Base-by-base conservation (phyloP, 2,113 vertebrate genomes). In the Colinus virginianus region DNA sequence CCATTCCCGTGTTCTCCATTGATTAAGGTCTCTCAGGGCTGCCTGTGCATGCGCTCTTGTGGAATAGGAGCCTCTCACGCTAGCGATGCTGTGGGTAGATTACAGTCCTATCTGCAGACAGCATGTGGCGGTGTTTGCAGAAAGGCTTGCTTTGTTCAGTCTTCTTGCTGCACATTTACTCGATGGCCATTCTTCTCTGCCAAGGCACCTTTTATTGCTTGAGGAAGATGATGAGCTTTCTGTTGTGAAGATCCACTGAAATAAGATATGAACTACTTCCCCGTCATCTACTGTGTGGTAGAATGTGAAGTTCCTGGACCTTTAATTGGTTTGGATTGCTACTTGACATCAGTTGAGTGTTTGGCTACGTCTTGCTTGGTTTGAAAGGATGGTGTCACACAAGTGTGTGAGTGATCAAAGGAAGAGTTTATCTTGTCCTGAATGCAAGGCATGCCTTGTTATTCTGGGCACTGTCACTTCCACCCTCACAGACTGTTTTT, bases 341-440 rank as follows among this genome's bases (percentile, higher is more conserved):
- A 14, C 36, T 48, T 36, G 48, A 32, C 11, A 4, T 3, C 25
- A 42, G 32, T 21, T 2, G 59, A 64, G 48, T 20, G 40, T 38
- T 88, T 48, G 56, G 15, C 20, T 78, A 7, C n/a, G 26, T 51
- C 28, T 75, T 68, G 13, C 72, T 84, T 72, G 53, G 22, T 48
- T 87, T 69, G 43, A 68, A 72, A 69, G 0, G 0, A n/a, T 0
- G 1, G 14, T 4, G 23, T 36, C 2, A 0, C 2, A 0, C 22
- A 32, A 55, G 5, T 6, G 38, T 26, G 17, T 48, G 12, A 68
- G 18, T 62, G 67, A 38, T 48, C 70, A 56, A 59, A 68, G 45
- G 13, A 71, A 25, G 38, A 55, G 13, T 55, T 66, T 59, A 18
- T 28, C 46, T 42, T 55, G 19, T 46, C 56, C 72, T 63, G 74